Base-by-base conservation (phyloP, 2,797 vertebrate species). In the Gymnoscopelus microlampas region DNA sequence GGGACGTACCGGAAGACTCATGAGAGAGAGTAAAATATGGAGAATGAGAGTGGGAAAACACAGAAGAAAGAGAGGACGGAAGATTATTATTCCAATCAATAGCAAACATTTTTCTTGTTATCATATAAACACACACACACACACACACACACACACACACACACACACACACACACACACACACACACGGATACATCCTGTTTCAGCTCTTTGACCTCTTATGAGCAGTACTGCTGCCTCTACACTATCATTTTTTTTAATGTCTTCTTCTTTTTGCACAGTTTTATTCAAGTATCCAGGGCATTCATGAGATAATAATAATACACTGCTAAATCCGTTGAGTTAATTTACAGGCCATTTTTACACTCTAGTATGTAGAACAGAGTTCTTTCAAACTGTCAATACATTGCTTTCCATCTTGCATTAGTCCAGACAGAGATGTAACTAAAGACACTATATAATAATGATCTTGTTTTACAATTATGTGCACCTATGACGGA, bases 101-200 rank as follows among this genome's bases (percentile, higher is more conserved):
- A 64, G 60, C 68, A 63, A 55, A 11, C 24, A 44, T 64, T 50
- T 4, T 6, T 54, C 47, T 53, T 44, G 10, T 39, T 39, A 53
- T 55, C 39, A 53, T 54, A 12, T 12, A 15, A 65, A 35, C 35
- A 23, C 10, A 66, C n/a, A n/a, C 24, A 66, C 55, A 32, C 39
- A 47, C 49, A 7, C 23, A 32, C 39, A n/a, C 3, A 26, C 35
- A 55, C 32, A 29, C 51, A 11, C 59, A 62, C 59, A 23, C 65
- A 55, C 54, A 69, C 15, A 11, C 55, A 49, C 53, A 63, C 7
- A n/a, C 51, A 62, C 53, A 6, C 70, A 57, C 63, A 55, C 66
- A 35, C 35, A 48, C 51, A 60, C 29, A 49, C 61, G 49, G 71
- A 79, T 87, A 79, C 84, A 59, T 74, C 66, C 79, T 78, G 35